Evolutionary conservation across 2,113 vertebrate genomes (phyloP).

Genomic region (Pandion haliaetus): DNA sequence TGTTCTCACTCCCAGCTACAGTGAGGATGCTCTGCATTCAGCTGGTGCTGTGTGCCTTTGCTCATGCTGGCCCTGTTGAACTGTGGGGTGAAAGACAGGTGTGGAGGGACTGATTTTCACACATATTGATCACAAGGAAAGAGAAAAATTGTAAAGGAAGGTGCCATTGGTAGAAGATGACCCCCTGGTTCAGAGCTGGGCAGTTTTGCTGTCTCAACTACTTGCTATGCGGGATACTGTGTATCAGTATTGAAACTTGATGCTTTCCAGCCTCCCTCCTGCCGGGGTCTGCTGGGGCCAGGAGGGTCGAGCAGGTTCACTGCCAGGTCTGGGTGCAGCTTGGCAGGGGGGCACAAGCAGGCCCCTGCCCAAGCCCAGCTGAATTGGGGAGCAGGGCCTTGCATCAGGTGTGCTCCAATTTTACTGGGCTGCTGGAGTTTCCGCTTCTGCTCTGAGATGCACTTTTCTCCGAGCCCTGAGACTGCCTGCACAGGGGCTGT

Average conservation of each 20-base stretch:
- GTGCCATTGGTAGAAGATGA: not conserved
- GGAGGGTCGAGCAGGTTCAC: not conserved
- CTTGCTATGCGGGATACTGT: not conserved
- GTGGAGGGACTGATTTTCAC: not conserved
- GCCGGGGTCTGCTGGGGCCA: accelerated
- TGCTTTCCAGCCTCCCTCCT: not conserved
- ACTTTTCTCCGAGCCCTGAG: not conserved
- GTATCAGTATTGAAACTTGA: not conserved
- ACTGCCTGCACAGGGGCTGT: accelerated
- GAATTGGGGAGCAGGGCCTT: not conserved
- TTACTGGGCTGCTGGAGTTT: not conserved
- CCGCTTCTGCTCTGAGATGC: not conserved
- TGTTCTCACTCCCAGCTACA: not conserved
- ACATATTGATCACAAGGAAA: not conserved
- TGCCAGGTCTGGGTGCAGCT: not conserved
- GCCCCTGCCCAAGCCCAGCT: not conserved
- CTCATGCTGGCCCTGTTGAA: not conserved
- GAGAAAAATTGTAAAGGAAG: not conserved
- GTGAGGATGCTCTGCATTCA: not conserved
- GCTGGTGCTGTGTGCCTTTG: not conserved
- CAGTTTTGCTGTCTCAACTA: not conserved
- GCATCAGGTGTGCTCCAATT: too few species aligned
- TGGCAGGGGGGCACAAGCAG: not conserved
- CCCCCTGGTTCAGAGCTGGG: not conserved
- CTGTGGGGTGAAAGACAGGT: not conserved